Percentiles rank a stretch among this genome's conserved stretches.
Conservation (phyloP, 2,113 vertebrate genomes). For the Gobiocypris rarus region DNA sequence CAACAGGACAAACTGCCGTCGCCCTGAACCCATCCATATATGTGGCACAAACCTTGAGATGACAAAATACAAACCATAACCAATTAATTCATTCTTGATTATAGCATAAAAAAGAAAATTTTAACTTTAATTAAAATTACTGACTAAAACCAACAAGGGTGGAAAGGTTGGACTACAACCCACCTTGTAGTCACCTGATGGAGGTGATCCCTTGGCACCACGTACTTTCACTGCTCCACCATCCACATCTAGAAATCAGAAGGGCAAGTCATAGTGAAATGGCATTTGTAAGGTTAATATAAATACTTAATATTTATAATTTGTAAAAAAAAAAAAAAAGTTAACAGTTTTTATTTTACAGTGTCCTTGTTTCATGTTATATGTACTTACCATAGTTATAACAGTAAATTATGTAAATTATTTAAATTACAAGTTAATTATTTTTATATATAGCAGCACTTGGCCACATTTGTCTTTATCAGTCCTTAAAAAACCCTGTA, state of each 20-base stretch:
- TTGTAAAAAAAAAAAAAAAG: too few species aligned
- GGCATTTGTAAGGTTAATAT: too few species aligned
- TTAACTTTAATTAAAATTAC: not conserved
- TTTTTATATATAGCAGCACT: too few species aligned
- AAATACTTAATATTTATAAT: too few species aligned
- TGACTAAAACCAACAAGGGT: not conserved
- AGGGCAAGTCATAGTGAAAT: too few species aligned
- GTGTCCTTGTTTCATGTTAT: too few species aligned
- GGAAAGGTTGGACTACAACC: slow-evolving; percentile 6
- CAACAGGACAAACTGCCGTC: slow-evolving; percentile 83
- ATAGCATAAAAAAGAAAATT: not conserved
- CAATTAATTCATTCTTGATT: not conserved
- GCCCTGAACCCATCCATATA: slow-evolving; percentile 86
- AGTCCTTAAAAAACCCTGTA: too few species aligned
- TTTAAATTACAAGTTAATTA: too few species aligned
- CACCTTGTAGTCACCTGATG: slow-evolving; percentile 83
- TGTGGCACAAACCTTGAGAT: slow-evolving; percentile 81
- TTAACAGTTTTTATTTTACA: too few species aligned
- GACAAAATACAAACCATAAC: not conserved
- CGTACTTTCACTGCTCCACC: slow-evolving; percentile 78
- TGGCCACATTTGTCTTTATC: too few species aligned
- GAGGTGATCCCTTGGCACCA: slow-evolving; percentile 77
- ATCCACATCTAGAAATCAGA: slow-evolving; percentile 70
- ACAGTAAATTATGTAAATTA: too few species aligned
- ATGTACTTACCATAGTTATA: too few species aligned